Conservation (phyloP, 2,797 vertebrate genomes). For the Mormyrops boulengeri region DNA sequence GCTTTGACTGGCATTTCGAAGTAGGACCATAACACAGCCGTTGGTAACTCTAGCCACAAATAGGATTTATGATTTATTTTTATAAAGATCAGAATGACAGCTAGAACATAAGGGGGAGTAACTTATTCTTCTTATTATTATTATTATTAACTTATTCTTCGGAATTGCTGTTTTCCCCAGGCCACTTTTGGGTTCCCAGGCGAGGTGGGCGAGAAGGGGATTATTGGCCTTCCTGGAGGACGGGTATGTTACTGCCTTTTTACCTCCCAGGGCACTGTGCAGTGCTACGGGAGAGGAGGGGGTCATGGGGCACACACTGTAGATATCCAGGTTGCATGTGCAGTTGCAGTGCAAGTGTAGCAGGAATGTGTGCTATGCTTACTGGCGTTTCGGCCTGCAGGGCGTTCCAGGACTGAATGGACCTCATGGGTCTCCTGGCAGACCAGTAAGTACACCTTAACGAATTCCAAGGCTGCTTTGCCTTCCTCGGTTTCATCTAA, state of each 20-base stretch:
- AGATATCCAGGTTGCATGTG: neutral
- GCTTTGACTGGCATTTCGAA: neutral
- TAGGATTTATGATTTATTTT: neutral
- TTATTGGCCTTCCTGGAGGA: slow-evolving; percentile 78
- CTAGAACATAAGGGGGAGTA: neutral
- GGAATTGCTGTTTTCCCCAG: slow-evolving; percentile 46
- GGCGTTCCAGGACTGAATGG: slow-evolving; percentile 75
- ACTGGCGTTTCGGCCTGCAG: slow-evolving; percentile 49
- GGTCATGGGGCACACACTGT: neutral
- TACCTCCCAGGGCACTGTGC: neutral
- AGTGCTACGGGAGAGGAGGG: neutral
- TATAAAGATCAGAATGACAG: neutral
- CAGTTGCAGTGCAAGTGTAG: neutral
- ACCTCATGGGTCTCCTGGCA: slow-evolving; percentile 62
- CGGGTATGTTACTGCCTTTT: slow-evolving; percentile 63
- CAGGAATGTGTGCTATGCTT: neutral
- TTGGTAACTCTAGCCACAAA: neutral
- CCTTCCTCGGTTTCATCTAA: neutral
- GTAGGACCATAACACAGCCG: neutral
- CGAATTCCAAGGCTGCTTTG: neutral
- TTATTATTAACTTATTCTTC: too few species aligned
- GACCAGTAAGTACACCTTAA: slow-evolving; percentile 45
- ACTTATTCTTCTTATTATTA: too few species aligned
- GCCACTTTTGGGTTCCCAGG: slow-evolving; percentile 59
- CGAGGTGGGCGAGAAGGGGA: slow-evolving; percentile 82